phyloP scores from a whole-genome alignment of 2,113 vertebrate genomes.

The Ifrita kowaldi region DNA sequence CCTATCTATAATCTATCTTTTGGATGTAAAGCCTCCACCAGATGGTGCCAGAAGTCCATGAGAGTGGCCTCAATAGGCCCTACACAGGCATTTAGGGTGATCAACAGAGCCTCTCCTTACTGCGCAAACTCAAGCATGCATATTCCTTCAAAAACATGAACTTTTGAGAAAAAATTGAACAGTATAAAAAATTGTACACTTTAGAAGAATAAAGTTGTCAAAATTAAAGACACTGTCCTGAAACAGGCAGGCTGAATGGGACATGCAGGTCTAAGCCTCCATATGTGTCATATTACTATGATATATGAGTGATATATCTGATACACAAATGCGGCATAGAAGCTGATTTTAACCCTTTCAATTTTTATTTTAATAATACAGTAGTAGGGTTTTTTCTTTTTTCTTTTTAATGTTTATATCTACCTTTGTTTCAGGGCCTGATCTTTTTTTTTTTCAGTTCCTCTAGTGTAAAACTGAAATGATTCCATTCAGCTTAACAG shows the following conservation, averaged over 20 bases:
- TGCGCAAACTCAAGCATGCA: rapidly evolving
- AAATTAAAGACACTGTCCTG: neutral
- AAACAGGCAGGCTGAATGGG: neutral
- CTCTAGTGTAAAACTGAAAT: neutral
- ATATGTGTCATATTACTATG: neutral
- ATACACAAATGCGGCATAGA: neutral
- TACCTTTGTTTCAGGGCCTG: neutral
- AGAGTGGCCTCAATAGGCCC: rapidly evolving
- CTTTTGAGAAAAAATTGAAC: neutral
- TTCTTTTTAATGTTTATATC: neutral
- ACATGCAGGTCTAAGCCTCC: neutral
- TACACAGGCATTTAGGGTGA: rapidly evolving
- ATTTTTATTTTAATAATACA: neutral
- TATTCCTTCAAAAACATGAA: neutral
- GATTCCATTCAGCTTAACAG: neutral
- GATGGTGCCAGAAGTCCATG: neutral
- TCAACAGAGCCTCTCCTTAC: neutral
- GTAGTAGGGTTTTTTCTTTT: rapidly evolving
- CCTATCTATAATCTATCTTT: rapidly evolving
- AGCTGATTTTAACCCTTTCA: neutral
- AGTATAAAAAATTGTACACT: rapidly evolving
- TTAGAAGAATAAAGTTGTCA: neutral
- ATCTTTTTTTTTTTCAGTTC: neutral
- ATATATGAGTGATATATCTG: neutral
- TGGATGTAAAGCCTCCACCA: neutral